A percentile compares a stretch with the other conserved stretches of the same genome.
Conservation (phyloP, 2,888 invertebrate species). For the Heliconius charithonia region DNA sequence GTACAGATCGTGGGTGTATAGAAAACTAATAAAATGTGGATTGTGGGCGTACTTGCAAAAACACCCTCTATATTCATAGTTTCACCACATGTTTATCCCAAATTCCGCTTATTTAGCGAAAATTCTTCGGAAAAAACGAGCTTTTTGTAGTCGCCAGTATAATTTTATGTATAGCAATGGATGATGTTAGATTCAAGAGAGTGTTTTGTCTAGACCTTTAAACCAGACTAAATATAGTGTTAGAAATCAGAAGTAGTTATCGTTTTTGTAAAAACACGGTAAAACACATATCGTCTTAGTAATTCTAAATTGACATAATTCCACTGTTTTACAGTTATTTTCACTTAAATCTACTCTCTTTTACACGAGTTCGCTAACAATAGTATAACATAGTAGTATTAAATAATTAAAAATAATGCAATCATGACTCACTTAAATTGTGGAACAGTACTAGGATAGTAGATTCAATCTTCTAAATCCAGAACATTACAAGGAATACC, state of each 20-base stretch:
- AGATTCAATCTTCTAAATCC: no score
- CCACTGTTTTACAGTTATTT: no score
- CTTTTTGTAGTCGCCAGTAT: constrained; percentile 8
- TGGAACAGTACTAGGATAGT: no score
- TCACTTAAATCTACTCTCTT: no score
- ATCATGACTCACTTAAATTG: no score
- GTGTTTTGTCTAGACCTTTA: not conserved
- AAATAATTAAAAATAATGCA: not conserved
- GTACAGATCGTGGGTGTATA: not conserved
- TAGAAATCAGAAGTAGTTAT: no score
- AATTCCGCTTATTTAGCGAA: constrained; percentile 11
- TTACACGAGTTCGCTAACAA: no score
- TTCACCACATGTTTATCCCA: constrained; percentile 13
- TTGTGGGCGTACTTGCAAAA: constrained; percentile 19
- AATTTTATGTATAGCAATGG: constrained; percentile 6
- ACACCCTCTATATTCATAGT: constrained; percentile 26
- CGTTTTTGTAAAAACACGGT: no score
- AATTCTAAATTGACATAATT: no score
- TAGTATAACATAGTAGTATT: not conserved
- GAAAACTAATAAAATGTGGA: constrained; percentile 15
- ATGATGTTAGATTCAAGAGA: not conserved
- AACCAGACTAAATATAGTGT: not conserved
- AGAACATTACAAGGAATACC: no score
- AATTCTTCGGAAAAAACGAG: not conserved
- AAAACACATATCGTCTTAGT: no score